Evolutionary conservation across 2,113 vertebrate genomes (phyloP).

Genomic region (Lophotis ruficrista): DNA sequence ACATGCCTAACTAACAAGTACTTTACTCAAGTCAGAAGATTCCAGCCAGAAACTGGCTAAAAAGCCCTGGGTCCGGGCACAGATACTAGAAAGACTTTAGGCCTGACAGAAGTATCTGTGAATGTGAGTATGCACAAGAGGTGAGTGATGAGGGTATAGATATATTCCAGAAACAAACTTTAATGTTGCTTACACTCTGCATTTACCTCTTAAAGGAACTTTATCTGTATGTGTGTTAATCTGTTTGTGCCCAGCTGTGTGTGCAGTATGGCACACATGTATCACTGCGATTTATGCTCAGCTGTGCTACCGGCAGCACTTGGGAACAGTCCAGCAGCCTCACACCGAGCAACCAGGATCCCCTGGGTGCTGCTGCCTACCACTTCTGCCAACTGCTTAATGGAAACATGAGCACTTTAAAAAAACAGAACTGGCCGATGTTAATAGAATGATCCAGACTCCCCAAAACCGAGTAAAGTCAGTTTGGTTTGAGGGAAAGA

Average conservation of each 20-base stretch:
- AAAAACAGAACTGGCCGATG: neutral
- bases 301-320: neutral
- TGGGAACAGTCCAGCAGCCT: neutral
- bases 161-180: neutral
- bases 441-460: neutral
- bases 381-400: neutral
- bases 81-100: neutral
- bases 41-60: neutral
- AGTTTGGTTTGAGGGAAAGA: neutral
- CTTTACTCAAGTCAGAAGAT: neutral
- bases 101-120: neutral
- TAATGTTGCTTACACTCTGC: neutral
- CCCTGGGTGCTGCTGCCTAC: neutral
- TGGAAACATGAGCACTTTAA: neutral
- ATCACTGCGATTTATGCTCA: neutral
- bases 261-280: neutral
- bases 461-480: neutral
- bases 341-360: fast-evolving
- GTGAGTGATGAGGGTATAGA: neutral
- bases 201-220: neutral
- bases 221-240: neutral
- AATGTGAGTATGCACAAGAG: fast-evolving
- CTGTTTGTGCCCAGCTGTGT: neutral
- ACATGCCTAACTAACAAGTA: neutral
- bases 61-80: neutral